Evolutionary conservation across 2,888 invertebrate genomes (phyloP).

Genomic region (Drosophila borealis): DNA sequence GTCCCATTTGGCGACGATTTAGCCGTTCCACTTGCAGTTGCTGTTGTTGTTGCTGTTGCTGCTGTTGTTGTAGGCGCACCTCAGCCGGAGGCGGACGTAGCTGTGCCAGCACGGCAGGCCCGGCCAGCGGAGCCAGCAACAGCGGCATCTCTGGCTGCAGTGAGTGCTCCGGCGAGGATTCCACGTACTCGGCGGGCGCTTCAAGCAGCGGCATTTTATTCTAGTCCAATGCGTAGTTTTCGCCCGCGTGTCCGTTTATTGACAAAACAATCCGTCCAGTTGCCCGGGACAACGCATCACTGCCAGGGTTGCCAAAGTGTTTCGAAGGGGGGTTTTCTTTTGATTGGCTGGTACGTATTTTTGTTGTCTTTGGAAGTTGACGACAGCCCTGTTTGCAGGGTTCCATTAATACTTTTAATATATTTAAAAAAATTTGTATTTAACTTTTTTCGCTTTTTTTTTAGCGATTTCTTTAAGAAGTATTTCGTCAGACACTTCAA

Average conservation of each 20-base stretch:
- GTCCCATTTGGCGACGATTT: constrained; percentile 47
- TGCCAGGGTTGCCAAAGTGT: constrained; percentile 32
- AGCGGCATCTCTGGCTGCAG: constrained; percentile 73
- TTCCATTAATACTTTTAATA: too few relatives aligned
- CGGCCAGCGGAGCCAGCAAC: constrained; percentile 50
- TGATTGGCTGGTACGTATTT: background rate
- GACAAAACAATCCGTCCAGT: constrained; percentile 50
- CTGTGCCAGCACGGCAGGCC: constrained; percentile 59
- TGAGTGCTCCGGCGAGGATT: constrained; percentile 82
- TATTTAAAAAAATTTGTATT: background rate
- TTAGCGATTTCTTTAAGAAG: too few relatives aligned
- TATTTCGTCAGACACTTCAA: too few relatives aligned
- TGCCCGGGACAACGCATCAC: constrained; percentile 34
- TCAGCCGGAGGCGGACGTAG: constrained; percentile 55
- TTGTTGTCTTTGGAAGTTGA: background rate
- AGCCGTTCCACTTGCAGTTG: constrained; percentile 31
- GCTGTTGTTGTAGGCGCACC: constrained; percentile 46
- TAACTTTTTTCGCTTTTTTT: too few relatives aligned
- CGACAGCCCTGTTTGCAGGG: background rate
- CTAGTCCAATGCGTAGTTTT: constrained; percentile 3
- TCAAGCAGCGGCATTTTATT: constrained; percentile 77
- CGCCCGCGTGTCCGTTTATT: constrained; percentile 46
- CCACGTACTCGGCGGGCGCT: constrained; percentile 77
- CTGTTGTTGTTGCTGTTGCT: constrained; percentile 24
- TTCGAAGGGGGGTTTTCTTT: background rate